Base-by-base conservation (phyloP, 2,113 vertebrate genomes). In the Phaethon lepturus region DNA sequence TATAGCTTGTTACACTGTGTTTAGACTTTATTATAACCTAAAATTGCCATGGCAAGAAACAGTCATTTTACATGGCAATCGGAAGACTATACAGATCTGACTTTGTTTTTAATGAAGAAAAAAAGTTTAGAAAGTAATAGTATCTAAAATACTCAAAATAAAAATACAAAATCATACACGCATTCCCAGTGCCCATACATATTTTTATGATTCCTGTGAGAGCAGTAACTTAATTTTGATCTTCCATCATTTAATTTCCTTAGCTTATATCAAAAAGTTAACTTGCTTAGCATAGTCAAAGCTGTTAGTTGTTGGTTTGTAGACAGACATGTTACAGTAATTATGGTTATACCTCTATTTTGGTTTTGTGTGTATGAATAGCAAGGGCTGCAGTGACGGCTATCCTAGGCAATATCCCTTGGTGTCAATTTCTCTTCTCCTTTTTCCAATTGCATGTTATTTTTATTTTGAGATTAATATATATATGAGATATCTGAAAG, bases 141-240 rank as follows among this genome's bases (percentile, higher is more conserved):
- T 8, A 5, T 24, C 7, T 75, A 50, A 94, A 94, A 75, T 72
- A 38, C 8, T 35, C 10, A 55, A 47, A 29, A 35, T 77, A 52
- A 77, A 75, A 71, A 23, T n/a, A 26, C 6, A 60, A 86, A 67
- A 63, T 59, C 28, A 50, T 26, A 24, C 2, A n/a, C 28, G 0
- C 0, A 22, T 86, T n/a, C 19, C 7, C 5, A 9, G 16, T 59
- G 13, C 3, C 10, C 1, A 11, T 33, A 22, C 2, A 24, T 7
- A 29, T 31, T 44, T 90, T 64, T 55, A 33, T 18, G 14, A 92
- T 19, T 58, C 6, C 5, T 67, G 2, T 59, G 31, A 72, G 1
- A 72, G 4, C 5, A 64, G 8, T 33, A 44, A 17, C 1, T 47
- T 87, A 3, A 18, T 23, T 62, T 55, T 47, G 28, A n/a, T 67